Base-by-base conservation (phyloP, 2,888 invertebrate species). In the Mantis religiosa region DNA sequence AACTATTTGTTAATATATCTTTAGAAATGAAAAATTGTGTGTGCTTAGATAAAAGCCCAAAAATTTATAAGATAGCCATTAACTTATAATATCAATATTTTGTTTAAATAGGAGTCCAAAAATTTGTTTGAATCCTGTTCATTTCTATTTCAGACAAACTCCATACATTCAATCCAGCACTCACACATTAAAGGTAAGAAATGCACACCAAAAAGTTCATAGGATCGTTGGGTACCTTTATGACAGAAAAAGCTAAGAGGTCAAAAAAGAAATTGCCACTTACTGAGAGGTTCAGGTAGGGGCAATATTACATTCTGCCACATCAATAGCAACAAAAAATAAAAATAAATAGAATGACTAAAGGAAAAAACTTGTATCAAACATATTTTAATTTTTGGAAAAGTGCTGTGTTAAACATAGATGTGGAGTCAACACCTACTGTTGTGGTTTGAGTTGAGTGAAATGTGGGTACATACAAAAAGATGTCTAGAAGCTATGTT, bases 291-390 rank as follows among this genome's bases (percentile, higher is more conserved):
- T 81, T 47, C 30, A 86, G 71, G 81, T 86, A 81, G 82, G 83
- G 86, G 47, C 27, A 89, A 20, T 84, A 71, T 87, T 84, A 89
- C 88, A 89, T 47, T 84, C 88, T 89, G 88, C 89, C 88, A 89
- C 89, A 89, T 83, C 87, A 82, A 89, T 85, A 89, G 89, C 89
- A 81, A 71, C 54, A 71, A 71, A 71, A 71, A 89, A 87, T 71
- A 81, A 27, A 87, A 87, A 87, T 30, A 82, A 87, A 85, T 27
- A 87, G 30, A 87, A 87, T 7, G 30, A 82, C 82, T 82, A 87
- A 87, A 41, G 41, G 41, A 41, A 41, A 81, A 87, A 87, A 34
- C n/a, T 47, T 41, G 47, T 82, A 82, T 27, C 27, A 27, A 82
- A 87, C 81, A 30, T 87, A 82, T 34, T 34, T 82, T 25, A 71